Percentiles rank a stretch among this genome's conserved stretches.
phyloP scores from a whole-genome alignment of 1,140 invertebrate species.

The Camponotus vicinus region DNA sequence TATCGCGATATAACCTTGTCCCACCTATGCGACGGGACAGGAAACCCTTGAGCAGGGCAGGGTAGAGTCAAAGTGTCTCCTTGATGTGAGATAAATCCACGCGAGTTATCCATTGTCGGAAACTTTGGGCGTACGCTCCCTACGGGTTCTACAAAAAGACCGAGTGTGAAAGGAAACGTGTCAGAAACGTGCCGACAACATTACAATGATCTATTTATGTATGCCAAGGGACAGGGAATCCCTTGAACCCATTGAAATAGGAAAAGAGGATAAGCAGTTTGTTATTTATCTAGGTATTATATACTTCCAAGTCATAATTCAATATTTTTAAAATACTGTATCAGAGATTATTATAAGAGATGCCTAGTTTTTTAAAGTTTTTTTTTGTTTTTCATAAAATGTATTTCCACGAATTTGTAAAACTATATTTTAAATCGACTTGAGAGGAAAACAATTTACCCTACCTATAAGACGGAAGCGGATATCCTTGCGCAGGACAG shows the following conservation, averaged over 20 bases:
- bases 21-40: constrained; percentile 89
- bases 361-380: not conserved
- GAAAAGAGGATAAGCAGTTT: not conserved
- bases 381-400: not conserved
- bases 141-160: constrained; percentile 86
- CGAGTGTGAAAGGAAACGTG: constrained; percentile 38
- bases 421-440: not conserved
- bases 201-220: not conserved
- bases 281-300: not conserved
- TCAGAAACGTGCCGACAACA: constrained; percentile 25
- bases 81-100: constrained; percentile 86
- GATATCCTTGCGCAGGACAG: constrained; percentile 88
- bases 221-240: constrained; percentile 86
- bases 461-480: constrained; percentile 86
- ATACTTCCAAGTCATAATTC: not conserved
- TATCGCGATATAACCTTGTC: constrained; percentile 53
- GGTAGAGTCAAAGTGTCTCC: constrained; percentile 85
- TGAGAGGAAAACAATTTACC: not conserved
- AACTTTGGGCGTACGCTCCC: constrained; percentile 89
- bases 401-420: not conserved
- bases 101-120: constrained; percentile 89
- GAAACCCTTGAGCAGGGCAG: constrained; percentile 90
- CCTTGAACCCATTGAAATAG: constrained; percentile 78
- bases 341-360: not conserved
- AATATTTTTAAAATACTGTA: not conserved